phyloP scores from a whole-genome alignment of 2,888 invertebrate genomes.

The Lydus trimaculatus region DNA sequence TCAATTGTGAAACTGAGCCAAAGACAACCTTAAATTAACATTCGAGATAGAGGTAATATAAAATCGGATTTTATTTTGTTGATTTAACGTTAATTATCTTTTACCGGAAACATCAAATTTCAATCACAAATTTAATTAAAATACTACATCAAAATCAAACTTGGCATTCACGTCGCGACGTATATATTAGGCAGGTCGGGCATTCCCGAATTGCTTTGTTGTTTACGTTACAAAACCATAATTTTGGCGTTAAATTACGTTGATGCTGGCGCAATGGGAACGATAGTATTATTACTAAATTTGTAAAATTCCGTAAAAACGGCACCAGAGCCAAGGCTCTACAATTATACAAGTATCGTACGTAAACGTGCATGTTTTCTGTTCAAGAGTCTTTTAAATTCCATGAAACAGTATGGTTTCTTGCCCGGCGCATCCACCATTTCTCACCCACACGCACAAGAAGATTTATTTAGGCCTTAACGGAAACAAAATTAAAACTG shows the following conservation, averaged over 20 bases:
- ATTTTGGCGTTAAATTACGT: background rate
- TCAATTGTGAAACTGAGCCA: background rate
- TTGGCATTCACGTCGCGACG: background rate
- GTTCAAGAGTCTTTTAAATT: background rate
- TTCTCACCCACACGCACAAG: background rate
- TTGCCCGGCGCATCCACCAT: conserved; percentile 5
- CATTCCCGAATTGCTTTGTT: background rate
- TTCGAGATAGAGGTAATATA: background rate
- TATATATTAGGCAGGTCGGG: conserved; percentile 1
- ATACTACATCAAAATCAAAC: conserved; percentile 3
- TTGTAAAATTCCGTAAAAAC: background rate
- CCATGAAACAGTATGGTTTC: background rate
- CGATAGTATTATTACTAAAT: background rate
- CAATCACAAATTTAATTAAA: conserved; percentile 15
- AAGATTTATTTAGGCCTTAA: too few species aligned
- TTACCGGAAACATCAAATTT: conserved; percentile 10
- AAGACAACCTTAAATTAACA: background rate
- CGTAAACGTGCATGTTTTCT: background rate
- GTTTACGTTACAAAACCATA: background rate
- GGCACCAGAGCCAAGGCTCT: background rate
- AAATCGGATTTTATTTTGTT: conserved; percentile 3
- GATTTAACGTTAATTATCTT: background rate
- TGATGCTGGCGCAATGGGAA: background rate
- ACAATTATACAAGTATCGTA: background rate
- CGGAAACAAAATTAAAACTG: too few species aligned